phyloP scores from a whole-genome alignment of 2,888 invertebrate species.

The Autographa gamma region DNA sequence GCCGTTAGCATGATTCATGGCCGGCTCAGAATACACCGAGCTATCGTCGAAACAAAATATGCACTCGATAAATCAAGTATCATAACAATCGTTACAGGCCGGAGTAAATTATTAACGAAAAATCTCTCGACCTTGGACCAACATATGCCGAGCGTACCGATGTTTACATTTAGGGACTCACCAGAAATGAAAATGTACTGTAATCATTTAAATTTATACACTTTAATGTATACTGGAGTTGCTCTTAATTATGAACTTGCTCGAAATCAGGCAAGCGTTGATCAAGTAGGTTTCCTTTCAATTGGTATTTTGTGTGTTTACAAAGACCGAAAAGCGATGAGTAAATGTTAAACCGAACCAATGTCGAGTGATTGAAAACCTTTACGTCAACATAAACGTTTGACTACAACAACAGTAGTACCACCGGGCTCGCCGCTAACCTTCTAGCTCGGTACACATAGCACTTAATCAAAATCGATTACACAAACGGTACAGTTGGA shows the following conservation, averaged over 20 bases:
- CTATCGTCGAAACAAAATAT: slow-evolving; percentile 75
- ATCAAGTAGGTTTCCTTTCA: neutral
- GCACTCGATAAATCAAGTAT: slow-evolving; percentile 81
- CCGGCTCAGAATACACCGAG: slow-evolving; percentile 64
- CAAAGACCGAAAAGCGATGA: neutral
- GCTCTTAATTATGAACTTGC: slow-evolving; percentile 15
- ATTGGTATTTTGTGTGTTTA: neutral
- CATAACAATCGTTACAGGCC: slow-evolving; percentile 73
- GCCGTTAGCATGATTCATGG: slow-evolving; percentile 78
- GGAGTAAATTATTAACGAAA: slow-evolving; percentile 71
- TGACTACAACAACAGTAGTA: neutral
- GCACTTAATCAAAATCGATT: slow-evolving; percentile 60
- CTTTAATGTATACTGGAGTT: slow-evolving; percentile 31
- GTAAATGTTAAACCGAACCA: too few species aligned
- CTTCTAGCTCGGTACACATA: slow-evolving; percentile 24
- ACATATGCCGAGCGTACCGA: slow-evolving; percentile 54
- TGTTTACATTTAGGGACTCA: slow-evolving; percentile 63
- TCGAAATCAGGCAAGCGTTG: neutral
- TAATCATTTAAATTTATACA: slow-evolving; percentile 58
- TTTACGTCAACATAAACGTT: slow-evolving; percentile 1
- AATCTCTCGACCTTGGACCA: slow-evolving; percentile 66
- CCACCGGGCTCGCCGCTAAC: slow-evolving; percentile 6
- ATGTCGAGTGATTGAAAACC: neutral
- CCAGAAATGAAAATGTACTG: slow-evolving; percentile 56
- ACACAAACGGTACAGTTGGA: slow-evolving; percentile 49